Base-by-base conservation (phyloP, 2,888 invertebrate species). In the Heliconius ethilla region DNA sequence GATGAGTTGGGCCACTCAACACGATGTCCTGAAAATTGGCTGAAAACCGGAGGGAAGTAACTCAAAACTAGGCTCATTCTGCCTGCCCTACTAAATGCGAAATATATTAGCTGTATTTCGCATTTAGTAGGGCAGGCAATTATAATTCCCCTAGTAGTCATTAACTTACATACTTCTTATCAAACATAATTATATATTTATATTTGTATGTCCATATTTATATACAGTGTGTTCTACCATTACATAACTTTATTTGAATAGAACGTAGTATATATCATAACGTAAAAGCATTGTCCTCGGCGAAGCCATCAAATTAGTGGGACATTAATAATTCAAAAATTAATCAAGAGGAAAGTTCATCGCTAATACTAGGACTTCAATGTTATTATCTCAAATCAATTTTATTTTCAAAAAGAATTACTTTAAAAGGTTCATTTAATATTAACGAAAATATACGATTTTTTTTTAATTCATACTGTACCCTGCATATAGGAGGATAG, bases 271-370 rank as follows among this genome's bases (percentile, higher is more conserved):
- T 63, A 27, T 67, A 37, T n/a, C 11, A 67, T 67, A 37, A 37
- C 4, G 13, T 67, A 67, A 67, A 67, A 67, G 37, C 40, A 40
- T 67, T 67, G 40, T 67, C 67, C 67, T n/a, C 25, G 67, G 37
- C 40, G 6, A 67, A 67, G n/a, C 25, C 67, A 67, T 67, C 40
- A 67, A 67, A 67, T 67, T 67, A 40, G 37, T 67, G n/a, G 13
- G 37, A 29, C 33, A 55, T 72, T 22, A 72, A 72, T 33, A 55
- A 55, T 70, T 70, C 70, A 70, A 70, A 70, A 29, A 55, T 18
- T n/a, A 27, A 55, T 55, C 70, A 70, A 33, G 29, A 70, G 55
- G 18, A 70, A 45, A 25, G 18, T 11, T 33, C 25, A n/a, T 13
- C n/a, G 29, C 18, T 29, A 9, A 40, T 18, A 45, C 40, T 9